Evolutionary conservation across 2,113 vertebrate species (phyloP).

Genomic region (Regulus satrapa): DNA sequence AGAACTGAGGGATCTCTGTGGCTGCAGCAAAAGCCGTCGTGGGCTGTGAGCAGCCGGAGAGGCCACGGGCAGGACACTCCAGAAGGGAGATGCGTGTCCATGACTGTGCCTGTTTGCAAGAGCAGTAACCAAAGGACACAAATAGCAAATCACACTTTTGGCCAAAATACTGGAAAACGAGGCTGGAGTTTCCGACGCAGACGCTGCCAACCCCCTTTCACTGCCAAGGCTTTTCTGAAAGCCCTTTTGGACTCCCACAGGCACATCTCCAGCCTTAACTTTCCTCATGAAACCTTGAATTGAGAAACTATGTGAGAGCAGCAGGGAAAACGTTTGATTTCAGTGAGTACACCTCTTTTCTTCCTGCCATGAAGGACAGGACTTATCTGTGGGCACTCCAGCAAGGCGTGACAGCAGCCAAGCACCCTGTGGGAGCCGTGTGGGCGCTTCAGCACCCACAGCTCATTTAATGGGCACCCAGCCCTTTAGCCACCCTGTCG

Average conservation of each 20-base stretch:
- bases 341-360: background rate
- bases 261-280: background rate
- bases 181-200: background rate
- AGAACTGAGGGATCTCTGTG: rapidly evolving
- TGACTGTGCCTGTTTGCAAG: background rate
- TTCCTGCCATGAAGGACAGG: background rate
- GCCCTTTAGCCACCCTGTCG: background rate
- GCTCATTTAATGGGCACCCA: background rate
- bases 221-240: background rate
- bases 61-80: background rate
- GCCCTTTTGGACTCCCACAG: background rate
- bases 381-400: background rate
- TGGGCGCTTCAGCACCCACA: background rate
- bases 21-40: background rate
- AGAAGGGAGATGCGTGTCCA: rapidly evolving
- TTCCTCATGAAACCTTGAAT: background rate
- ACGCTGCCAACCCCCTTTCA: background rate
- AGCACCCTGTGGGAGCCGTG: background rate
- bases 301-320: background rate
- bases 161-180: background rate
- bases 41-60: rapidly evolving
- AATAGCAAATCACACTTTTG: background rate
- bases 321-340: background rate
- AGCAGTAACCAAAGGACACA: background rate
- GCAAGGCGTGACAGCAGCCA: background rate